Evolutionary conservation across 2,797 vertebrate genomes (phyloP).

Genomic region (Toxotes lorentzi): DNA sequence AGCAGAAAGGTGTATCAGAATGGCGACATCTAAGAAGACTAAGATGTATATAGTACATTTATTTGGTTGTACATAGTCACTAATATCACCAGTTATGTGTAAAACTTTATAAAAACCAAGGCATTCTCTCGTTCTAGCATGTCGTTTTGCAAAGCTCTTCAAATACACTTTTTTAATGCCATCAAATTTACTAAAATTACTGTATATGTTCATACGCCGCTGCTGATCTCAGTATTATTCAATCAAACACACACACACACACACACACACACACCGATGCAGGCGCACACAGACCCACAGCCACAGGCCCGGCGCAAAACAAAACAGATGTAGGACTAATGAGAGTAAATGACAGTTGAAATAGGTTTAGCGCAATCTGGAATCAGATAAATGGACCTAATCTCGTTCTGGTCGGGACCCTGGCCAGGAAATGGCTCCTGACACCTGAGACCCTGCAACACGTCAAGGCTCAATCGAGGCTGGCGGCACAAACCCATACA

Average conservation of each 20-base stretch:
- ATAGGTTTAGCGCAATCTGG: conserved; percentile 84
- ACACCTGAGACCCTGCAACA: conserved; percentile 86
- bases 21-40: conserved; percentile 4
- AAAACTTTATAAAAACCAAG: neutral
- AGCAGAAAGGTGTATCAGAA: neutral
- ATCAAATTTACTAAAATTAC: conserved; percentile 53
- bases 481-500: conserved; percentile 73
- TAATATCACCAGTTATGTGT: neutral
- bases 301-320: conserved; percentile 65
- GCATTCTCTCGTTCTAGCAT: conserved; percentile 5
- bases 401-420: conserved; percentile 82
- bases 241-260: conserved; percentile 44
- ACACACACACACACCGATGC: conserved; percentile 15
- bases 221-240: conserved; percentile 56
- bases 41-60: neutral
- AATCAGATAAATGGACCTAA: conserved; percentile 88
- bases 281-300: conserved; percentile 24
- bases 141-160: conserved; percentile 28
- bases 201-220: conserved; percentile 38
- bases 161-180: conserved; percentile 37
- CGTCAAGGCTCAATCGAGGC: conserved; percentile 79
- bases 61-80: neutral
- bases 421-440: conserved; percentile 82
- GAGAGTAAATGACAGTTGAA: conserved; percentile 85
- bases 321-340: conserved; percentile 84